These are phyloP conservation scores for Apoderus coryli DNA, from an alignment of 2,888 invertebrate species.

Conservation along the genomic window DNA sequence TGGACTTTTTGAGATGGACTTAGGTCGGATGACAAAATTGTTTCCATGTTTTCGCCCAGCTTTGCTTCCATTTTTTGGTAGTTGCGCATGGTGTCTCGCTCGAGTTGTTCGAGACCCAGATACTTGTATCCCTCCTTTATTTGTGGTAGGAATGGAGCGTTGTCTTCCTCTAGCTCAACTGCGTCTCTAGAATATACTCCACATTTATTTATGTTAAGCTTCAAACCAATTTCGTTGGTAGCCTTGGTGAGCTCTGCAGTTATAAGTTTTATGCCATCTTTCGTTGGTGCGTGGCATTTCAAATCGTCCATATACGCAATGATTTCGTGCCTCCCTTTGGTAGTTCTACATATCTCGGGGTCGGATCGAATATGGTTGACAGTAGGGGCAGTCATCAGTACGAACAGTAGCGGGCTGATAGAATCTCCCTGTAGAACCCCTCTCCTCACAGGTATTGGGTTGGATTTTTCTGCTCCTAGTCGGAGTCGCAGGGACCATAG, in stretches of 20 bases:
- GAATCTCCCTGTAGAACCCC: conserved; percentile 13
- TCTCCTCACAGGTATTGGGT: conserved; percentile 8
- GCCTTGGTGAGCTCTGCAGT: conserved; percentile 5
- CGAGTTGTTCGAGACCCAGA: conserved; percentile 1
- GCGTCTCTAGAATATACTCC: too few species aligned
- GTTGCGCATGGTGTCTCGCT: conserved; percentile 5
- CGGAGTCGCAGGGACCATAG: conserved; percentile 5
- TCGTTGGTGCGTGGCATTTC: conserved; percentile 7
- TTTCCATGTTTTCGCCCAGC: conserved; percentile 4
- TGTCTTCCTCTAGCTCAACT: too few species aligned
- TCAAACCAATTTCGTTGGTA: conserved; percentile 8
- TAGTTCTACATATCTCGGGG: conserved; percentile 3
- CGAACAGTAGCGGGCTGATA: conserved; percentile 14
- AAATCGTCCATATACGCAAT: conserved; percentile 16
- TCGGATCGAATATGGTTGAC: conserved; percentile 9
- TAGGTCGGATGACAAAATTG: conserved; percentile 9
- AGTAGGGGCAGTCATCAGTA: conserved; percentile 13
- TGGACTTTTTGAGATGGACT: conserved; percentile 9
- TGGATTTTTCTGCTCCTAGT: not conserved
- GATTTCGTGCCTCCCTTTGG: conserved; percentile 8
- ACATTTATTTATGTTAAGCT: conserved; percentile 9
- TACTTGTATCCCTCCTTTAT: conserved; percentile 7
- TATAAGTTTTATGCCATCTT: conserved; percentile 8
- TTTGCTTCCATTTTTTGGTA: not conserved
- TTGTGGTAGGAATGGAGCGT: too few species aligned